Percentiles rank a stretch among this genome's conserved stretches.
These are phyloP conservation scores for Corythoichthys haematopterus DNA, from an alignment of 2,113 vertebrate genomes.

Conservation along the genomic window DNA sequence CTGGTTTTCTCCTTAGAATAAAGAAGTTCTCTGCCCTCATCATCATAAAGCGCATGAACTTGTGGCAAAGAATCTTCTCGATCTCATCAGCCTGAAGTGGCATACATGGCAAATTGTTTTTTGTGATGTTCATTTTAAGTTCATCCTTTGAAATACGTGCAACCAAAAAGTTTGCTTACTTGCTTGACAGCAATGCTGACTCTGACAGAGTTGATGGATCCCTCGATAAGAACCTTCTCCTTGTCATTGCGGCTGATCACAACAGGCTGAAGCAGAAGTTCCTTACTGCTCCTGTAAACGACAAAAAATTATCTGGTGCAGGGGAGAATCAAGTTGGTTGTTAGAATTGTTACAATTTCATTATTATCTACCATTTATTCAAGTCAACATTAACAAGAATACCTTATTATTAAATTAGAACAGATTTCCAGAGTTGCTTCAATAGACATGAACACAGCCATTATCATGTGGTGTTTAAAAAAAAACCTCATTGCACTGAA, in stretches of 20 bases:
- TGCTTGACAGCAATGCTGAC: conserved; percentile 99
- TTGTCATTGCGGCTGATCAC: conserved; percentile 98
- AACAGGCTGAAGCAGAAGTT: conserved; percentile 91
- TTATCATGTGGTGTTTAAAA: too few relatives aligned
- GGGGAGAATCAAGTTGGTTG: too few relatives aligned
- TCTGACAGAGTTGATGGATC: conserved; percentile 96
- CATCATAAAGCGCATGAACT: conserved; percentile 99
- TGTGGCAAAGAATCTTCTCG: conserved; percentile 98
- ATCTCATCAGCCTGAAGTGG: conserved; percentile 89
- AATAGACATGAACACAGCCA: too few relatives aligned
- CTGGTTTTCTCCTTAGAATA: conserved; percentile 92
- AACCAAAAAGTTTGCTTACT: conserved; percentile 64
- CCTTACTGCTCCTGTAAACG: conserved; percentile 88
- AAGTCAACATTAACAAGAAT: too few relatives aligned
- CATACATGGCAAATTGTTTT: not conserved
- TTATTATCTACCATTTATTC: too few relatives aligned
- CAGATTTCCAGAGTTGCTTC: too few relatives aligned
- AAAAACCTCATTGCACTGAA: too few relatives aligned
- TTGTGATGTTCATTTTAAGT: not conserved
- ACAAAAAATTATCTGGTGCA: not conserved
- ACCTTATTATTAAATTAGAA: too few relatives aligned
- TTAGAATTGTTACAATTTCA: too few relatives aligned
- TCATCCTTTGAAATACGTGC: too few relatives aligned
- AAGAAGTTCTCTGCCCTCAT: conserved; percentile 99
- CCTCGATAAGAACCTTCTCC: conserved; percentile 96